Evolutionary conservation across 2,113 vertebrate genomes (phyloP), one percentile per base, ranked within the genome.

Genomic region (Apodemus sylvaticus): DNA sequence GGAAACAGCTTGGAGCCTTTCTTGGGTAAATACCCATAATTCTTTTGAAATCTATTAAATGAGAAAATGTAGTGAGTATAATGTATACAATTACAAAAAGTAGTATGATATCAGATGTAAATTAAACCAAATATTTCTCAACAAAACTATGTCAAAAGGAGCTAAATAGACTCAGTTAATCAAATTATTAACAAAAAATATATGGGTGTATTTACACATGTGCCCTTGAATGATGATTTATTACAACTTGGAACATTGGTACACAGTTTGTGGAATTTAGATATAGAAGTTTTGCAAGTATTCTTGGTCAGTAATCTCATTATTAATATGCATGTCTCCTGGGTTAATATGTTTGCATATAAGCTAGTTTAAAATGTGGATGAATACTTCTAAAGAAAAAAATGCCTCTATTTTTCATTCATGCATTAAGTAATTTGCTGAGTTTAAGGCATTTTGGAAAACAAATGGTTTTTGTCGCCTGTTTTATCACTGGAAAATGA

Each of bases 41-140:
- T 9, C 0, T 64, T 34, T 9, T 70, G 7, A 70, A n/a, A 0
- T 73, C 16, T 73, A 16, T 86, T 78, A 39, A 58, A 4, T 42
- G 26, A 93, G 17, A 42, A 45, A 42, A 48, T 81, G 14, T 66
- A 19, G 3, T 39, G 3, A n/a, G 13, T 29, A 5, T n/a, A 22
- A 0, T 17, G 0, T 8, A 2, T 73, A 4, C 42, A 55, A 48
- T 24, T 4, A 85, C 12, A 60, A 1, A 3, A 26, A 86, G 9
- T 4, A 62, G 0, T 6, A 58, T 26, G 5, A 48, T 4, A 20
- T 0, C 26, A 11, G 45, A n/a, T 45, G 48, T 39, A 42, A 93
- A n/a, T 17, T 64, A 73, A 79, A 55, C 24, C 22, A 3, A 36
- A 58, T 9, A 22, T 36, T n/a, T 3, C 0, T 17, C 7, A 62